Conservation (phyloP, 30 jellyfish, hydroid and myxozoan genomes). For the Turritopsis dohrnii region DNA sequence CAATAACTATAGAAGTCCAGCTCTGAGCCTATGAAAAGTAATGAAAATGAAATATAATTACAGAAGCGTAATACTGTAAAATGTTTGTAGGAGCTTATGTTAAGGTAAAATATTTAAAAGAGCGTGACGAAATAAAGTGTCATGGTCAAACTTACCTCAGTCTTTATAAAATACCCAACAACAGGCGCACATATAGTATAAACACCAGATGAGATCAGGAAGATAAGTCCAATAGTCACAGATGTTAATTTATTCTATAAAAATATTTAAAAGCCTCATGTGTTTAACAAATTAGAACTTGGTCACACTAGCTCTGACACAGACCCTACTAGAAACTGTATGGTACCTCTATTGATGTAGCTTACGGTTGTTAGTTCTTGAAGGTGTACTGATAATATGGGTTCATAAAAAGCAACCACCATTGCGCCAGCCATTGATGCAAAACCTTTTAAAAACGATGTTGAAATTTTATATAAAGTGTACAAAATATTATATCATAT, state of each 20-base stretch:
- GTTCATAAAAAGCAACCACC: slow-evolving; percentile 29
- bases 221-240: slow-evolving; percentile 53
- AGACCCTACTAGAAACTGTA: not conserved
- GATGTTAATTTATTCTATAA: slow-evolving; percentile 1
- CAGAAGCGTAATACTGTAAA: not conserved
- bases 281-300: too few species aligned
- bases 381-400: slow-evolving; percentile 55
- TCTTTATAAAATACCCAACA: slow-evolving; percentile 44
- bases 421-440: not conserved
- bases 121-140: too few species aligned
- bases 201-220: slow-evolving; percentile 50
- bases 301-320: not conserved
- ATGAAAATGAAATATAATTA: not conserved
- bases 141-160: slow-evolving; percentile 34
- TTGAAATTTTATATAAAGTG: too few species aligned
- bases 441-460: not conserved
- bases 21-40: not conserved
- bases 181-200: slow-evolving; percentile 61
- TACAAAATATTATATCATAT: too few species aligned
- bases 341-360: not conserved
- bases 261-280: too few species aligned
- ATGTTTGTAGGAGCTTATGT: not conserved
- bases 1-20: not conserved
- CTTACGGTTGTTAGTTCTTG: slow-evolving; percentile 11
- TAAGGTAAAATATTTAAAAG: too few species aligned